These are phyloP conservation scores for Apostichopus parvimensis DNA, from an alignment of 35 echinoderm and acorn worm genomes.

Conservation along the genomic window DNA sequence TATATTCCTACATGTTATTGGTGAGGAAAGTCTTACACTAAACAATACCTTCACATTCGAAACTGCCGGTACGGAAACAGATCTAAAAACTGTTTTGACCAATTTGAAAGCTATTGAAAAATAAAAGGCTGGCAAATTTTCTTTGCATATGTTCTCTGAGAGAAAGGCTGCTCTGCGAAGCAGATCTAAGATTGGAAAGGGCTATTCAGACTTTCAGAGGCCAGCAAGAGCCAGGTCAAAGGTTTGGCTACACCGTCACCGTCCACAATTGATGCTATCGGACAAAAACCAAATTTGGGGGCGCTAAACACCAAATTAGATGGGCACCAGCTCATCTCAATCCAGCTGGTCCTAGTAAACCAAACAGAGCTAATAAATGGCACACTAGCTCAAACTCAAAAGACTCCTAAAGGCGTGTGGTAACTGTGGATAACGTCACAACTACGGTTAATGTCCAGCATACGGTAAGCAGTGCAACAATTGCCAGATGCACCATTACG, in stretches of 20 bases:
- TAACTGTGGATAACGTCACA: constrained; percentile 7
- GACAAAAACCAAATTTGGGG: no score
- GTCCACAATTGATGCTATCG: no score
- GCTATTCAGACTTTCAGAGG: no score
- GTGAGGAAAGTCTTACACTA: constrained; percentile 26
- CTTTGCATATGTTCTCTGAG: background rate
- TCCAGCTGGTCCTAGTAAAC: no score
- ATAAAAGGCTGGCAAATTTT: background rate
- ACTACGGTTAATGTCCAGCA: background rate
- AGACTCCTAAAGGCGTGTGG: constrained; percentile 17
- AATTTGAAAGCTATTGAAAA: constrained; percentile 17
- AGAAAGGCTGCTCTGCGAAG: background rate
- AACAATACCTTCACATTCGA: constrained; percentile 53
- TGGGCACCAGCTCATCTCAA: no score
- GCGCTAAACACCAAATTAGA: no score
- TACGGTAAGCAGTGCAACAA: constrained; percentile 30
- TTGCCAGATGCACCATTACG: constrained; percentile 40
- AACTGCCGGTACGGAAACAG: background rate
- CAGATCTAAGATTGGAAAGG: background rate
- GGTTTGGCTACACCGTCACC: no score
- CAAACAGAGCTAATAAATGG: no score
- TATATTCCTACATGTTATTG: constrained; percentile 44
- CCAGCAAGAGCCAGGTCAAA: no score
- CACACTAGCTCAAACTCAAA: no score
- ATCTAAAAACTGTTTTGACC: constrained; percentile 3